Conservation (phyloP, 2,797 vertebrate genomes). For the Bradypodion ventrale region DNA sequence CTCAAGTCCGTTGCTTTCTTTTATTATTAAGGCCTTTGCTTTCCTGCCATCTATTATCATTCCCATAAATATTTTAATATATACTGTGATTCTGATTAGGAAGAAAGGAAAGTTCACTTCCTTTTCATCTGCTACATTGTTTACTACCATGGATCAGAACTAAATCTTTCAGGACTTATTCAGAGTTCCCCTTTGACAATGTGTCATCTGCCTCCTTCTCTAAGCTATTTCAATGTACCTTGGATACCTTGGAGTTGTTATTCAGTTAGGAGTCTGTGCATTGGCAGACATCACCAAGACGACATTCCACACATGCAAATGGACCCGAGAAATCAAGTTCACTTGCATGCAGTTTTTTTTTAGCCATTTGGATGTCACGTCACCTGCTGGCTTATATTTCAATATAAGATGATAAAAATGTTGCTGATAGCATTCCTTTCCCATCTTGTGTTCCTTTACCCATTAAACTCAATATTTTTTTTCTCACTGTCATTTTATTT, state of each 20-base stretch:
- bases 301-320: too few relatives aligned
- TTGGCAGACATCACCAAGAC: too few relatives aligned
- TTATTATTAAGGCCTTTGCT: slow-evolving; percentile 29
- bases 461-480: too few relatives aligned
- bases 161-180: slow-evolving; percentile 8
- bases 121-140: slow-evolving; percentile 17
- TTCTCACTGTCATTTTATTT: not conserved
- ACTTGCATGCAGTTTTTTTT: too few relatives aligned
- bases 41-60: slow-evolving; percentile 46
- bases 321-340: too few relatives aligned
- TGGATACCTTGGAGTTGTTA: too few relatives aligned
- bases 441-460: not conserved
- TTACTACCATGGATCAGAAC: slow-evolving; percentile 34
- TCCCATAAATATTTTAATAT: slow-evolving; percentile 46
- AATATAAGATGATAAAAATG: not conserved
- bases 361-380: too few relatives aligned
- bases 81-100: slow-evolving; percentile 27
- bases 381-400: too few relatives aligned
- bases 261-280: too few relatives aligned
- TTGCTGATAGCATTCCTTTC: not conserved
- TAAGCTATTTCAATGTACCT: slow-evolving; percentile 2
- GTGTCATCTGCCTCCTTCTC: not conserved
- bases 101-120: slow-evolving; percentile 11
- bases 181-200: slow-evolving; percentile 5
- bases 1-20: slow-evolving; percentile 23